Percentiles rank a stretch among this genome's conserved stretches.
Conservation (phyloP, 1,140 invertebrate genomes). For the Pseudomyrmex concolor region DNA sequence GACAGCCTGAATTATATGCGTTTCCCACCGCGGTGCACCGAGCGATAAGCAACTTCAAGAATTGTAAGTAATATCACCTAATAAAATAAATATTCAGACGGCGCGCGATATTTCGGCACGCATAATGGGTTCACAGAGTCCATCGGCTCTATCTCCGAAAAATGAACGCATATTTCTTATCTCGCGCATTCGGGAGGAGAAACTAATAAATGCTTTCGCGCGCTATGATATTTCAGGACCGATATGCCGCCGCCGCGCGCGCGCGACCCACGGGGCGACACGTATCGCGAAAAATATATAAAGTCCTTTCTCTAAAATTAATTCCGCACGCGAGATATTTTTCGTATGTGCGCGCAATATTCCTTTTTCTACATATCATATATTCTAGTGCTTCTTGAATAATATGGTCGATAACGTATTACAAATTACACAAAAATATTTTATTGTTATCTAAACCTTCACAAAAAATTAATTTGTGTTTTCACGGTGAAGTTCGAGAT, state of each 20-base stretch:
- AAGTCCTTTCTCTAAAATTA: conserved; percentile 34
- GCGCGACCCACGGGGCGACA: not conserved
- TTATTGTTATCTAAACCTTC: conserved; percentile 16
- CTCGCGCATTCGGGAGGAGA: not conserved
- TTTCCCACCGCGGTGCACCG: conserved; percentile 36
- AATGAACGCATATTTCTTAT: conserved; percentile 34
- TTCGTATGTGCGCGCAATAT: too few species aligned
- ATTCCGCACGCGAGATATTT: conserved; percentile 35
- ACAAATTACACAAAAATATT: conserved; percentile 26
- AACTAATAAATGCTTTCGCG: conserved; percentile 44
- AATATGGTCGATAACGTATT: conserved; percentile 12
- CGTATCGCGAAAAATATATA: conserved; percentile 26
- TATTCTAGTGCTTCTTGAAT: not conserved
- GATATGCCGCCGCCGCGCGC: conserved; percentile 17
- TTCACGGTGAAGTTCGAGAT: not conserved
- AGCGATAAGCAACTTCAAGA: conserved; percentile 65
- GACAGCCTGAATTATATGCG: conserved; percentile 65
- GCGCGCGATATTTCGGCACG: conserved; percentile 35
- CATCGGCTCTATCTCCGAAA: conserved; percentile 10
- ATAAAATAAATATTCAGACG: conserved; percentile 64
- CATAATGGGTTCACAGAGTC: not conserved
- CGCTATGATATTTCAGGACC: conserved; percentile 43
- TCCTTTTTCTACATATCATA: not conserved
- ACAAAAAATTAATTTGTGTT: conserved; percentile 15
- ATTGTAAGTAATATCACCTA: conserved; percentile 63